Percentiles rank a stretch among this genome's conserved stretches.
Conservation (phyloP, 2,797 vertebrate species). For the Labroides dimidiatus region DNA sequence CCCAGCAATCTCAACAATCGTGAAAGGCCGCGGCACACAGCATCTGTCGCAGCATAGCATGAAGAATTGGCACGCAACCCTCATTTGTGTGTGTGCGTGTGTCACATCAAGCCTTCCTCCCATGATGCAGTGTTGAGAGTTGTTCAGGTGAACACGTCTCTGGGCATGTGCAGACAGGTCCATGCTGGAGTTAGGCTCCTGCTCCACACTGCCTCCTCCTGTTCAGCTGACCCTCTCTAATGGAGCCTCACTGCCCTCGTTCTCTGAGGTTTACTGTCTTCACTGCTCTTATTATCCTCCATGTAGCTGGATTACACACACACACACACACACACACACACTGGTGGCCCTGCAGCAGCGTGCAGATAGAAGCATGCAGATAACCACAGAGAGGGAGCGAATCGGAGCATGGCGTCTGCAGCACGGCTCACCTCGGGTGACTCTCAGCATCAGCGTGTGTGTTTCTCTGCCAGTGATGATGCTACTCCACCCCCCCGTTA, state of each 20-base stretch:
- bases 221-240: constrained; percentile 10
- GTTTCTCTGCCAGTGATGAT: constrained; percentile 27
- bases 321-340: constrained; percentile 22
- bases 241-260: constrained; percentile 3
- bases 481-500: constrained; percentile 14
- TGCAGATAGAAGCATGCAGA: constrained; percentile 11
- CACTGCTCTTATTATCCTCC: constrained; percentile 5
- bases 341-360: background rate
- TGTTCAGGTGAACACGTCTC: constrained; percentile 18
- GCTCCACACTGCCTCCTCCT: constrained; percentile 50
- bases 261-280: constrained; percentile 22
- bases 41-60: constrained; percentile 31
- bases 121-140: constrained; percentile 1
- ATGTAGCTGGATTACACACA: constrained; percentile 16
- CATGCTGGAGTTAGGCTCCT: constrained; percentile 9
- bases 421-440: constrained; percentile 54
- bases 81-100: background rate
- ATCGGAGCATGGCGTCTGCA: constrained; percentile 22
- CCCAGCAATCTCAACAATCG: constrained; percentile 4
- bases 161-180: constrained; percentile 55
- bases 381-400: background rate
- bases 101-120: constrained; percentile 2
- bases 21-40: constrained; percentile 10
- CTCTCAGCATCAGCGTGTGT: constrained; percentile 16
- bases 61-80: constrained; percentile 17